Base-by-base conservation (phyloP, 64 coral and sea anemone species). In the Acropora yongei region DNA sequence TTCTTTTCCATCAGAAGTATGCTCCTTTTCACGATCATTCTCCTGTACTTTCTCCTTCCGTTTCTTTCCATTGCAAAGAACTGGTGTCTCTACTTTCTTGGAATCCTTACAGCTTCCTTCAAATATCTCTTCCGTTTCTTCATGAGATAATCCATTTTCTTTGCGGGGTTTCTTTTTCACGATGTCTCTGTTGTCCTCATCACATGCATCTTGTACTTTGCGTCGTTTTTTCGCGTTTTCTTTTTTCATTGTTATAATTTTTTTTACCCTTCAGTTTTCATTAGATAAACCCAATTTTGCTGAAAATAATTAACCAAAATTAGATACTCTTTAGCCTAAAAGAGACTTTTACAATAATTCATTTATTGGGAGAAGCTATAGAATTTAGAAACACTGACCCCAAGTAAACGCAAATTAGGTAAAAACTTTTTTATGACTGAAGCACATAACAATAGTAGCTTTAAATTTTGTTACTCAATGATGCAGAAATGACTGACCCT, bases 1-100 rank as follows among this genome's bases (percentile, higher is more conserved):
- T 4, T 47, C 63, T 17, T 69, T 48, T 45, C 45, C 84, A 47
- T 41, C 66, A 46, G 2, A 43, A 75, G 41, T 4, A 16, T 44
- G 14, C 9, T 10, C 12, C 47, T 58, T 41, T 6, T 41, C 41
- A 75, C 4, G 18, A 43, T 63, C 4, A 60, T 18, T 3, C 6
- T 57, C 14, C 13, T 88, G 49, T 88, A 77, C 77, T 11, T 60
- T 76, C 74, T 77, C 41, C 43, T 44, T 47, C 44, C 41, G 45
- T 58, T 75, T 44, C 14, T 44, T 12, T 3, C 69, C 5, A 14
- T 47, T 17, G 6, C 18, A 14, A 47, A 71, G 30, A 30, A 49
- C 48, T n/a, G 72, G 5, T 12, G 39, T 88, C 48, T 88, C 57
- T 42, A 5, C 18, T 88, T 57, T 16, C 7, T 6, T 10, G 40